A percentile compares a stretch with the other conserved stretches of the same genome.
These are phyloP conservation scores for Venturia canescens DNA, from an alignment of 1,140 invertebrate genomes.

Conservation along the genomic window DNA sequence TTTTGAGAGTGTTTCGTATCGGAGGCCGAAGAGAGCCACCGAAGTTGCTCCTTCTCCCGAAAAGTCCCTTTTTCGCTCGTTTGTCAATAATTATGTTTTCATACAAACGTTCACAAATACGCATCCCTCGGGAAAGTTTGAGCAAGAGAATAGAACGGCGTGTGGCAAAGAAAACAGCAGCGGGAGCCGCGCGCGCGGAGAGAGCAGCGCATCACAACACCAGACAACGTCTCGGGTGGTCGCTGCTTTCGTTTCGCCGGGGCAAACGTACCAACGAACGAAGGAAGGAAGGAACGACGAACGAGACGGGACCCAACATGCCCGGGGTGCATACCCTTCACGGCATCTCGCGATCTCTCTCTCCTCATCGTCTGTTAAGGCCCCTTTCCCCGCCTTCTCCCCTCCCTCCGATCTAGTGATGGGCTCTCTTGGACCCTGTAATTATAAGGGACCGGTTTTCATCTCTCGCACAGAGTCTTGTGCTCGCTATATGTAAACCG, in stretches of 20 bases:
- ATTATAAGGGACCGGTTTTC: conserved; percentile 63
- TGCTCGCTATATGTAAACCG: neutral
- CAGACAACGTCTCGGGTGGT: conserved; percentile 50
- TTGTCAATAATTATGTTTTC: too few species aligned
- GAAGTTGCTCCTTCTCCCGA: too few species aligned
- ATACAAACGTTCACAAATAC: too few species aligned
- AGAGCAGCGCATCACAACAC: conserved; percentile 15
- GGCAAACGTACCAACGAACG: conserved; percentile 38
- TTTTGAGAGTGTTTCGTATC: too few species aligned
- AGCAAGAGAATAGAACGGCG: neutral
- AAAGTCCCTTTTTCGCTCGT: too few species aligned
- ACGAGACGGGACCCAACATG: conserved; percentile 45
- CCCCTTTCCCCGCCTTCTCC: neutral
- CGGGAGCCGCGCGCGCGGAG: neutral
- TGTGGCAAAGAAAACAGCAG: conserved; percentile 26
- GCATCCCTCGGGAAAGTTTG: conserved; percentile 1
- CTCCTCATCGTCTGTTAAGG: neutral
- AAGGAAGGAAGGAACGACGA: conserved; percentile 36
- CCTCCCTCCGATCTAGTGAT: conserved; percentile 38
- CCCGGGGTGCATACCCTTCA: conserved; percentile 56
- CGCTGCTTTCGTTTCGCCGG: conserved; percentile 43
- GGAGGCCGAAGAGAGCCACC: too few species aligned
- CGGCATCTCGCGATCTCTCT: conserved; percentile 25
- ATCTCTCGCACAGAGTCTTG: conserved; percentile 48
- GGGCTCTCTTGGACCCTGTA: conserved; percentile 54